Conservation (phyloP, 2,797 vertebrate species). For the Pantherophis vulpinus region DNA sequence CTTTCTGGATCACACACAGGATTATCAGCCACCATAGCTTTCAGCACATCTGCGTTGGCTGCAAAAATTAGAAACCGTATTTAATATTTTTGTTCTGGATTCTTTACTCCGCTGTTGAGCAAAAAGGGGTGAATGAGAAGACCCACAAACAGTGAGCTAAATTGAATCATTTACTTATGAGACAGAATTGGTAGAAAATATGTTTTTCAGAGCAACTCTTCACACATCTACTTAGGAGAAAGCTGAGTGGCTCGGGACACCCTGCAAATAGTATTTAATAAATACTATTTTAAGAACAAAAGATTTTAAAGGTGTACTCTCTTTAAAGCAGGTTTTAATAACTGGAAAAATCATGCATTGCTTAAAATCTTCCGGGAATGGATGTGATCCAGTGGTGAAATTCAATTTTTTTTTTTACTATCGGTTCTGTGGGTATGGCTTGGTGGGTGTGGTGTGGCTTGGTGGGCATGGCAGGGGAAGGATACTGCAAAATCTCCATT, state of each 20-base stretch:
- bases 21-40: conserved; percentile 89
- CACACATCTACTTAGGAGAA: not conserved
- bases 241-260: not conserved
- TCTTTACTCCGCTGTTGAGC: not conserved
- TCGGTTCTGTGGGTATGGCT: no score
- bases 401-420: no score
- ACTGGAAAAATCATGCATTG: not conserved
- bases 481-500: no score
- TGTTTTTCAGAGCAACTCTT: not conserved
- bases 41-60: conserved; percentile 93
- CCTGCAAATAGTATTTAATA: not conserved
- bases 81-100: not conserved
- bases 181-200: not conserved
- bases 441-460: no score
- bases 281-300: not conserved
- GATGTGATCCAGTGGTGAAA: no score
- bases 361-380: no score
- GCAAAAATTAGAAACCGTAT: conserved; percentile 57
- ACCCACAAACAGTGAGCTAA: not conserved
- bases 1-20: conserved; percentile 84
- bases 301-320: not conserved
- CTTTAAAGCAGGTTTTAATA: not conserved
- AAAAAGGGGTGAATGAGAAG: not conserved
- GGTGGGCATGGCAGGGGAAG: no score
- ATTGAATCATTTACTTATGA: not conserved